Percentiles rank a stretch among this genome's conserved stretches.
phyloP scores from a whole-genome alignment of 2,113 vertebrate genomes.

The Fregata magnificens region DNA sequence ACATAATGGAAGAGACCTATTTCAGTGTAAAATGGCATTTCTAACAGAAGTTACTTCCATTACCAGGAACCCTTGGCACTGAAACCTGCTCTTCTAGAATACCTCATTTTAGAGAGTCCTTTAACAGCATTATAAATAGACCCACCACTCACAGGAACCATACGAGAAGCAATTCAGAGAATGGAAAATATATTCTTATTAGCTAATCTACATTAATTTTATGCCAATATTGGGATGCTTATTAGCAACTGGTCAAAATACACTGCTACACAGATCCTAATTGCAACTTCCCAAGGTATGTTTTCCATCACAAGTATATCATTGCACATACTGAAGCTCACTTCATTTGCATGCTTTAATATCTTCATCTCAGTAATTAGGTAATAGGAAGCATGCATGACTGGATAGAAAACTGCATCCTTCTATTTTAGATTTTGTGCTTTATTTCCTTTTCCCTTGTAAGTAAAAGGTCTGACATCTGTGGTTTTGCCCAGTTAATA shows the following conservation, averaged over 20 bases:
- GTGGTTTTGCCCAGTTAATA: neutral
- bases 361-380: neutral
- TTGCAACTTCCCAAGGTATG: neutral
- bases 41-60: neutral
- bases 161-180: neutral
- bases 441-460: neutral
- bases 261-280: neutral
- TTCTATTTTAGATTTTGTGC: neutral
- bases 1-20: neutral
- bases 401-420: neutral
- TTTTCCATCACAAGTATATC: neutral
- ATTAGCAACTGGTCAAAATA: neutral
- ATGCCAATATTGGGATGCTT: neutral
- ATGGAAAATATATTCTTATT: neutral
- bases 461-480: neutral
- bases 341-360: neutral
- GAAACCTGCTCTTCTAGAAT: neutral
- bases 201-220: neutral
- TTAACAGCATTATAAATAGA: neutral
- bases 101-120: neutral
- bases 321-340: neutral
- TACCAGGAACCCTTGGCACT: neutral
- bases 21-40: neutral
- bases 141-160: neutral
- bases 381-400: neutral